Percentiles rank a stretch among this genome's conserved stretches.
Evolutionary conservation across 2,797 vertebrate genomes (phyloP).

Genomic region (Galago senegalensis): DNA sequence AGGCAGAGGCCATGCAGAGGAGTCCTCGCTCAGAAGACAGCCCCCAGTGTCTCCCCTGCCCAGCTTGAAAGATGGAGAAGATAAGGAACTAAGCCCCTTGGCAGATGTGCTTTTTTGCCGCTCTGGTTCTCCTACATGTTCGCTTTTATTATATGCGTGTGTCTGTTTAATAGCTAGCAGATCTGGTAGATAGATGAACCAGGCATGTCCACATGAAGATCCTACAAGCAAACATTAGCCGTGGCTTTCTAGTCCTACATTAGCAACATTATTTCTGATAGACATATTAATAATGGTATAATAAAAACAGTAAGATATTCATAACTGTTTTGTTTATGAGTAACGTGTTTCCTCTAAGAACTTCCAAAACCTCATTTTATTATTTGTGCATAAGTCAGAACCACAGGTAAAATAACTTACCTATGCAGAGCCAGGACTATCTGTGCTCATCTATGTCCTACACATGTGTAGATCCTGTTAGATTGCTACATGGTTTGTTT

Average conservation of each 20-base stretch:
- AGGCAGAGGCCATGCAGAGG: neutral
- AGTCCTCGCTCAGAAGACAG: neutral
- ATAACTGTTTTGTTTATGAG: neutral
- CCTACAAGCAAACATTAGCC: neutral
- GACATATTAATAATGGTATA: slow-evolving; percentile 5
- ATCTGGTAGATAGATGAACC: neutral
- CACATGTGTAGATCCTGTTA: neutral
- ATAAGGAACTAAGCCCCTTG: neutral
- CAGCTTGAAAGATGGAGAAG: neutral
- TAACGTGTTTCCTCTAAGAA: neutral
- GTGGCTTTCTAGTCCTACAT: neutral
- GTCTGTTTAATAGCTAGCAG: neutral
- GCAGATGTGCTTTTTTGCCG: too few relatives aligned
- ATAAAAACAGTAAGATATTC: neutral
- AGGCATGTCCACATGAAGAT: neutral
- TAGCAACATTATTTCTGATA: neutral
- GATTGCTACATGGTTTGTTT: neutral
- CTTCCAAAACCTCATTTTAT: neutral
- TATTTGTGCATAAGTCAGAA: slow-evolving; percentile 26
- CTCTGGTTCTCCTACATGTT: neutral
- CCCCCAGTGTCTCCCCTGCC: neutral
- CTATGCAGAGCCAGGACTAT: neutral
- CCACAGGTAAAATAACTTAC: neutral
- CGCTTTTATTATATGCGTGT: neutral
- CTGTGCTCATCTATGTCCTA: neutral